Conservation (phyloP, 2,888 invertebrate species). For the Allygus modestus region DNA sequence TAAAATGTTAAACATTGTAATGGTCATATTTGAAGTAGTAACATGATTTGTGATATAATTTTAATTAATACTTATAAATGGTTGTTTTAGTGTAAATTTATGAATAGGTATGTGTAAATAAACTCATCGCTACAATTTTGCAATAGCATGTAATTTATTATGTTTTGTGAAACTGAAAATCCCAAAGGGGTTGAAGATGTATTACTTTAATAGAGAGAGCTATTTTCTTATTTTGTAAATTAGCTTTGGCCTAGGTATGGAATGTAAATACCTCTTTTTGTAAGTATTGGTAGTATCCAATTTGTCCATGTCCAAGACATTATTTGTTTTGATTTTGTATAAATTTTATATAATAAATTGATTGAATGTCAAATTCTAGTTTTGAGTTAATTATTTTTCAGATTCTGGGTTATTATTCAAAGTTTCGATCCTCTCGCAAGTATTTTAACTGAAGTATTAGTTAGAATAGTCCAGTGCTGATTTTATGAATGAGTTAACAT, state of each 20-base stretch:
- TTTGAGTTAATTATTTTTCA: background rate
- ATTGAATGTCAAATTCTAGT: slow-evolving; percentile 20
- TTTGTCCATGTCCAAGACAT: slow-evolving; percentile 14
- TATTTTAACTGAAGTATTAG: too few species aligned
- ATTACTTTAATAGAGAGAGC: slow-evolving; percentile 3
- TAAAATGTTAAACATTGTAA: too few species aligned
- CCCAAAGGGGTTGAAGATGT: background rate
- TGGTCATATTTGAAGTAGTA: too few species aligned
- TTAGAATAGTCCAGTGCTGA: too few species aligned
- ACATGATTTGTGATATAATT: background rate
- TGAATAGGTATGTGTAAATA: background rate
- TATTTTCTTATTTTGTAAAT: slow-evolving; percentile 39
- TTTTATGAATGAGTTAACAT: too few species aligned
- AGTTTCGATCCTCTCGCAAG: too few species aligned
- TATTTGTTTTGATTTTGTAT: slow-evolving; percentile 50
- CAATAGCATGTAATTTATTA: background rate
- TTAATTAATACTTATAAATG: background rate
- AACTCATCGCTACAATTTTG: background rate
- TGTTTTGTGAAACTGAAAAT: slow-evolving; percentile 2
- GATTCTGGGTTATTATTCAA: background rate
- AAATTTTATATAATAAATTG: slow-evolving; percentile 46
- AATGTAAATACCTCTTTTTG: slow-evolving; percentile 18
- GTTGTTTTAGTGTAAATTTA: background rate
- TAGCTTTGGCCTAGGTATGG: background rate
- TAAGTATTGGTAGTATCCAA: background rate